Evolutionary conservation across 2,113 vertebrate species (phyloP), one percentile per base, ranked within the genome.

Genomic region (Falcunculus frontatus): DNA sequence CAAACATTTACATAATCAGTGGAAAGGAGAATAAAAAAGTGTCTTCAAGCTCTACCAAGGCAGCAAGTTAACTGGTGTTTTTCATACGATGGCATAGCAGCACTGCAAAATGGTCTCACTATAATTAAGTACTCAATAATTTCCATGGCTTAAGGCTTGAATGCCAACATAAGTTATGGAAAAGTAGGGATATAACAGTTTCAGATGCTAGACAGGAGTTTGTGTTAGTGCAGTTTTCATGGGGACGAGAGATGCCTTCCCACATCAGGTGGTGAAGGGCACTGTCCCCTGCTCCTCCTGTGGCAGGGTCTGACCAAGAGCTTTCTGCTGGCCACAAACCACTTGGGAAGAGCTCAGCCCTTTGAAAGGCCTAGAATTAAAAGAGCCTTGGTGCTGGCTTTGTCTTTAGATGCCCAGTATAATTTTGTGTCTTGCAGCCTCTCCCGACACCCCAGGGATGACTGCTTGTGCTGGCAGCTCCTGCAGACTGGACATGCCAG

Each of bases 391-490:
- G 4, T 23, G 9, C 10, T 46, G 16, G 17, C 20, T 64, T 62
- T 59, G 20, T 22, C 44, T 72, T 68, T 16, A 64, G 41, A 49
- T 7, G 39, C 2, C 9, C 14, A 6, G 8, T 8, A 11, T 17
- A 41, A 52, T 75, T 39, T 73, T 2, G 1, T 47, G 23, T 26
- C 17, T 41, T 42, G n/a, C 29, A 65, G 65, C 29, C 5, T 75
- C 16, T n/a, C 7, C 2, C 1, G 32, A 5, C 11, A 30, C 1
- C 3, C 14, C 23, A 13, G 27, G 7, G 27, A 7, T 2, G 16
- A 19, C 26, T 64, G 9, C 18, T 80, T 33, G 27, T 21, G 46
- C 33, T 41, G 20, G 29, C 47, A 41, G 50, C 18, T 25, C 13
- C 26, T 32, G 20, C 69, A 46, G 29, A 33, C 2, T 4, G 30